Evolutionary conservation across 2,888 invertebrate species (phyloP).

Genomic region (Hypercompe scribonia): DNA sequence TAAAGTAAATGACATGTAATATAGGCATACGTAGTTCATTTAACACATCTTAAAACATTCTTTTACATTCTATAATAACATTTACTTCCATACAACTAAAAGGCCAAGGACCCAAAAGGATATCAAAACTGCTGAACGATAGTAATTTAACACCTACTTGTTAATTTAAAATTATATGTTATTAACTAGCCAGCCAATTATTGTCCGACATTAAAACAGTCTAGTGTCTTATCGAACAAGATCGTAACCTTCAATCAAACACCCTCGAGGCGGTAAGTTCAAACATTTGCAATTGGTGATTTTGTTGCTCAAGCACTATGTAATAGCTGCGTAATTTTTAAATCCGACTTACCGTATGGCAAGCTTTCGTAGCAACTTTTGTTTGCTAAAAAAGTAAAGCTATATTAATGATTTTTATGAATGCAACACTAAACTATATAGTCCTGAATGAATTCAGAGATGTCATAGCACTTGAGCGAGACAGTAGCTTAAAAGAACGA

Average conservation of each 20-base stretch:
- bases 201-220: slow-evolving; percentile 29
- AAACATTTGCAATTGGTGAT: slow-evolving; percentile 47
- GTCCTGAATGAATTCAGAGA: no score
- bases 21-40: not conserved
- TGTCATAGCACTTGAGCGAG: no score
- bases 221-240: slow-evolving; percentile 23
- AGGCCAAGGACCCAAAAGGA: not conserved
- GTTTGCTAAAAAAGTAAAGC: no score
- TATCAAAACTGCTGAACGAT: slow-evolving; percentile 21
- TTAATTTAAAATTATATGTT: slow-evolving; percentile 29
- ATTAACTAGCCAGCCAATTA: slow-evolving; percentile 14
- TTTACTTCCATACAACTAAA: not conserved
- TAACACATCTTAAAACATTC: not conserved
- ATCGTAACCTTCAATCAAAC: slow-evolving; percentile 37
- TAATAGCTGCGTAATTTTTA: not conserved
- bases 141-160: slow-evolving; percentile 33
- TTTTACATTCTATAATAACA: not conserved
- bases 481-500: no score
- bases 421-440: no score
- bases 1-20: not conserved
- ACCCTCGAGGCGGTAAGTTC: slow-evolving; percentile 39
- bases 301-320: not conserved
- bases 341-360: not conserved
- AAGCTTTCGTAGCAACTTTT: slow-evolving; percentile 20
- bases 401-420: no score